These are phyloP conservation scores for Drosophila nigrodunni DNA, from an alignment of 1,140 invertebrate species.

Conservation along the genomic window DNA sequence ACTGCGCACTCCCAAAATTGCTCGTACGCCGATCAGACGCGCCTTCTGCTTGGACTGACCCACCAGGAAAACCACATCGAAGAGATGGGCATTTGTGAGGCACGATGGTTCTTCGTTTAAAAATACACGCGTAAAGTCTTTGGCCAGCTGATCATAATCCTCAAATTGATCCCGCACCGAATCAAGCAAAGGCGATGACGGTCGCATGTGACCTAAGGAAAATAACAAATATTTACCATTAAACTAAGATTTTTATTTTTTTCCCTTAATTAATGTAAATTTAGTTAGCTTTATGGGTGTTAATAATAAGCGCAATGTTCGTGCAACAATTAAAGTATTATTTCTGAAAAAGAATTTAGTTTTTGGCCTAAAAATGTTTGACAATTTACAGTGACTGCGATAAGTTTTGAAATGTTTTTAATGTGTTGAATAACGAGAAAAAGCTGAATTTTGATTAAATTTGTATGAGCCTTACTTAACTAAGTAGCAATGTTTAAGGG, in stretches of 20 bases:
- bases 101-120: constrained; percentile 91
- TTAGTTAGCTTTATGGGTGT: too few species aligned
- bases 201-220: constrained; percentile 92
- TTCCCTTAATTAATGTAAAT: too few species aligned
- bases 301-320: background rate
- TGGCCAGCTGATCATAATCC: constrained; percentile 96
- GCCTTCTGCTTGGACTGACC: constrained; percentile 94
- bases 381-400: too few species aligned
- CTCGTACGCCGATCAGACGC: constrained; percentile 94
- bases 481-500: too few species aligned
- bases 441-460: too few species aligned
- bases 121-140: constrained; percentile 95
- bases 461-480: too few species aligned
- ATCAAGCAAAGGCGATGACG: constrained; percentile 95
- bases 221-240: too few species aligned
- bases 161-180: constrained; percentile 96
- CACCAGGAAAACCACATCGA: constrained; percentile 96
- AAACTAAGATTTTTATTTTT: too few species aligned
- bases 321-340: background rate
- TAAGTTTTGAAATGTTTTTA: too few species aligned
- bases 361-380: too few species aligned
- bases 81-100: constrained; percentile 90
- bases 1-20: constrained; percentile 93
- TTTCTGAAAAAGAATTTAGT: too few species aligned
- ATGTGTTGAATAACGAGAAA: too few species aligned